Conservation (phyloP, 2,113 vertebrate species). For the Rhinopomastus cyanomelas region DNA sequence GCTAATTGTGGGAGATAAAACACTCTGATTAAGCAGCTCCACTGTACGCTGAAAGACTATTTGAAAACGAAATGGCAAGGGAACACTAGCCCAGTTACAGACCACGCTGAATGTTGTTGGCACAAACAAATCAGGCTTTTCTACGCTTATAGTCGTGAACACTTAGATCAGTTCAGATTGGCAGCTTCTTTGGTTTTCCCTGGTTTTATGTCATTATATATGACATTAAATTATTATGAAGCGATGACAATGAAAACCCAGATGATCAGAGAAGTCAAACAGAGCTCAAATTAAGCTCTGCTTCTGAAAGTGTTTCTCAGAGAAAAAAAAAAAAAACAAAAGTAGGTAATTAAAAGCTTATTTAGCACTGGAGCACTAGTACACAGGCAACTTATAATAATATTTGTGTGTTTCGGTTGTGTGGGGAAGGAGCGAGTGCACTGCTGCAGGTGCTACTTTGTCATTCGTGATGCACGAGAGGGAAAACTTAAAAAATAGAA, state of each 20-base stretch:
- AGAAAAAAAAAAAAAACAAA: constrained; percentile 69
- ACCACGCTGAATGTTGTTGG: constrained; percentile 76
- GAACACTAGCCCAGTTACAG: constrained; percentile 75
- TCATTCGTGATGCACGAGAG: constrained; percentile 69
- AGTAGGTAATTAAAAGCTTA: constrained; percentile 78
- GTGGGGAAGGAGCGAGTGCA: constrained; percentile 54
- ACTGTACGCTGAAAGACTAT: constrained; percentile 65
- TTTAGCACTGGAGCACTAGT: constrained; percentile 71
- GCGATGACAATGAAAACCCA: constrained; percentile 78
- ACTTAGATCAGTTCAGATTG: constrained; percentile 76
- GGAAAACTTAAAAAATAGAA: constrained; percentile 71
- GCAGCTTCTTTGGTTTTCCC: constrained; percentile 77
- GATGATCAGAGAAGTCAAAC: constrained; percentile 81
- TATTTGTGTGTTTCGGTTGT: constrained; percentile 74
- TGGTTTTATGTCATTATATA: constrained; percentile 79
- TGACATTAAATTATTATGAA: constrained; percentile 82
- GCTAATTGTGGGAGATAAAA: constrained; percentile 72
- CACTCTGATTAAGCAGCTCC: constrained; percentile 72
- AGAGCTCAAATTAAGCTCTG: constrained; percentile 78
- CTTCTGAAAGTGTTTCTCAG: constrained; percentile 71
- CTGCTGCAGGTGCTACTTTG: constrained; percentile 75
- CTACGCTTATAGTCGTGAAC: constrained; percentile 52
- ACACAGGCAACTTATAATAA: constrained; percentile 75
- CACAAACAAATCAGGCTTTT: constrained; percentile 76
- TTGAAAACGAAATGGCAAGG: constrained; percentile 70